These are phyloP conservation scores for Channa argus DNA, from an alignment of 2,113 vertebrate genomes.

Conservation along the genomic window DNA sequence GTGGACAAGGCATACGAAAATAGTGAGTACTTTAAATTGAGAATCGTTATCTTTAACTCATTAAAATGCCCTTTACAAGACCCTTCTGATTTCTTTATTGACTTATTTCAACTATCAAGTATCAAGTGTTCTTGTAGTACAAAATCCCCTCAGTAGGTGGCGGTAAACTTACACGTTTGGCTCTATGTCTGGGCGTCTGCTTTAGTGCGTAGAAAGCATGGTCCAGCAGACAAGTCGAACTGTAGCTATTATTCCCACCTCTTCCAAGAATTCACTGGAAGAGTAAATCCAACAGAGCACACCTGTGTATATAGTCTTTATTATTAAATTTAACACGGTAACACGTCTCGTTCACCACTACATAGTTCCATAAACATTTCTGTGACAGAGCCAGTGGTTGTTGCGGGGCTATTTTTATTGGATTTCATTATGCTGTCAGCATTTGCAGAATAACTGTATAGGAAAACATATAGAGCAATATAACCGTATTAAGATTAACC, in stretches of 20 bases:
- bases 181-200: constrained; percentile 8
- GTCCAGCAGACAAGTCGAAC: constrained; percentile 21
- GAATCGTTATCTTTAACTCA: neutral
- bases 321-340: neutral
- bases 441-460: neutral
- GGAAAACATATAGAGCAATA: neutral
- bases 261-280: constrained; percentile 13
- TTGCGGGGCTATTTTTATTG: neutral
- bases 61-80: too few relatives aligned
- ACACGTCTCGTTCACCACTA: neutral
- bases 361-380: neutral
- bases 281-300: constrained; percentile 17
- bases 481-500: neutral
- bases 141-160: constrained; percentile 59
- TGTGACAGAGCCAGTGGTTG: neutral
- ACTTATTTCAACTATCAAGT: too few relatives aligned
- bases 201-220: constrained; percentile 51
- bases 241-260: neutral
- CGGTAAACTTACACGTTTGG: constrained; percentile 14
- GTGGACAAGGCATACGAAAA: too few relatives aligned
- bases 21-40: neutral
- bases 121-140: constrained; percentile 30
- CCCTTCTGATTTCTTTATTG: too few relatives aligned
- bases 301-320: neutral
- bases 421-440: neutral